Evolutionary conservation across 2,888 invertebrate species (phyloP).

Genomic region (Mongoloraphidia duomilia): DNA sequence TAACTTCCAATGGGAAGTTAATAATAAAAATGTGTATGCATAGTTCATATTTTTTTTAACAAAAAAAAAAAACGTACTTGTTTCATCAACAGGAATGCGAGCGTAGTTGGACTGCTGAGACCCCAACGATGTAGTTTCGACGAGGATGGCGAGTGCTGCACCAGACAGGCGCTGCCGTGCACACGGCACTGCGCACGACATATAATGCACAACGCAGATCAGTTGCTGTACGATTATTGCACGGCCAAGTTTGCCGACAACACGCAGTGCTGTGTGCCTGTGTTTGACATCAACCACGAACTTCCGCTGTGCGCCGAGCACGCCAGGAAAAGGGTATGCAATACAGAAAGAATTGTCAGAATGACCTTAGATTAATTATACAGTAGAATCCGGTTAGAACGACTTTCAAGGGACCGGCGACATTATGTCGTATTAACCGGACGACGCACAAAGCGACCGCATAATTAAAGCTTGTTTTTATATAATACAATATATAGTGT

Average conservation of each 20-base stretch:
- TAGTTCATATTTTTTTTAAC: background rate
- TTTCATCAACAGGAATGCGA: background rate
- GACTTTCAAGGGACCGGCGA: too few relatives aligned
- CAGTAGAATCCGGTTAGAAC: too few relatives aligned
- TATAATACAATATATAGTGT: too few relatives aligned
- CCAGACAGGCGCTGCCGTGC: constrained; percentile 49
- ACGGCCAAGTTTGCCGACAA: constrained; percentile 68
- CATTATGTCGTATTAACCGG: too few relatives aligned
- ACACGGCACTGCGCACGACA: constrained; percentile 72
- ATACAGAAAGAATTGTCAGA: constrained; percentile 1
- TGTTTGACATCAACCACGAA: constrained; percentile 63
- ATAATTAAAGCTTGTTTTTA: too few relatives aligned
- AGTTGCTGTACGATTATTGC: constrained; percentile 62
- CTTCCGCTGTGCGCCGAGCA: constrained; percentile 78
- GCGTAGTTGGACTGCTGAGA: background rate
- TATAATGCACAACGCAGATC: constrained; percentile 73
- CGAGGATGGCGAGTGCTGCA: constrained; percentile 23
- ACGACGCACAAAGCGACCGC: too few relatives aligned
- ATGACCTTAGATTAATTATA: too few relatives aligned
- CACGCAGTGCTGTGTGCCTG: constrained; percentile 63
- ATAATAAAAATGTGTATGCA: too few relatives aligned
- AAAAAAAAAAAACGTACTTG: background rate
- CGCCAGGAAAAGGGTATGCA: constrained; percentile 56
- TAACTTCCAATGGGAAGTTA: too few relatives aligned
- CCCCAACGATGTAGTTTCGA: constrained; percentile 1